Percentiles rank a stretch among this genome's conserved stretches.
phyloP scores from a whole-genome alignment of 1,140 invertebrate species.

The Leucophenga varia region DNA sequence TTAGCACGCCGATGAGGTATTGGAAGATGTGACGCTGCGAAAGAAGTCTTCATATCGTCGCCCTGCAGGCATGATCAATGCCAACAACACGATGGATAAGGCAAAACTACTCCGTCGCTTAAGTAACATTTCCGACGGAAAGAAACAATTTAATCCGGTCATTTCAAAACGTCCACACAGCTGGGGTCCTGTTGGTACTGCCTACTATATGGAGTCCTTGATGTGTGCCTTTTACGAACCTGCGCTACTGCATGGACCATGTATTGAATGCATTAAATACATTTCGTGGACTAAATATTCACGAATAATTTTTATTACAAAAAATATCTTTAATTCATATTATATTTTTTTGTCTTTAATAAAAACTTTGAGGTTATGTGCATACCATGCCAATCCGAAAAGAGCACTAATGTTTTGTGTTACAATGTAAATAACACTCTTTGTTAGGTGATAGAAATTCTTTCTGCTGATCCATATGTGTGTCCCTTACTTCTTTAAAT shows the following conservation, averaged over 20 bases:
- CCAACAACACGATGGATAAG: slow-evolving; percentile 43
- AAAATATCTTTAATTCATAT: too few relatives aligned
- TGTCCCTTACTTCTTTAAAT: too few relatives aligned
- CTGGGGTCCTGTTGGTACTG: slow-evolving; percentile 55
- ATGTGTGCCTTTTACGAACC: slow-evolving; percentile 48
- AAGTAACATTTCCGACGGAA: slow-evolving; percentile 32
- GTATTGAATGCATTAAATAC: slow-evolving; percentile 50
- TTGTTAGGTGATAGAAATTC: too few relatives aligned
- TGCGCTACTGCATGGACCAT: slow-evolving; percentile 54
- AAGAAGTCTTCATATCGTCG: slow-evolving; percentile 44
- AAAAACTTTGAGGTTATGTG: too few relatives aligned
- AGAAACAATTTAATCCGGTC: slow-evolving; percentile 27
- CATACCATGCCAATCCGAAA: too few relatives aligned
- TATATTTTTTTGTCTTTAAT: too few relatives aligned
- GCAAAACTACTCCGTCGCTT: slow-evolving; percentile 24
- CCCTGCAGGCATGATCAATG: slow-evolving; percentile 48
- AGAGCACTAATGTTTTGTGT: too few relatives aligned
- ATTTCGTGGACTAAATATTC: too few relatives aligned
- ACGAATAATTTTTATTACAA: too few relatives aligned
- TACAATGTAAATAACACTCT: too few relatives aligned
- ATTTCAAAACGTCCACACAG: slow-evolving; percentile 42
- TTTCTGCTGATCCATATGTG: too few relatives aligned
- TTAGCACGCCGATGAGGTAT: slow-evolving; percentile 29
- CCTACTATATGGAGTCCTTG: slow-evolving; percentile 47
- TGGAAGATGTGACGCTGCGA: slow-evolving; percentile 42